Evolutionary conservation across 2,888 invertebrate genomes (phyloP).

Genomic region (Caenorhabditis auriculariae): DNA sequence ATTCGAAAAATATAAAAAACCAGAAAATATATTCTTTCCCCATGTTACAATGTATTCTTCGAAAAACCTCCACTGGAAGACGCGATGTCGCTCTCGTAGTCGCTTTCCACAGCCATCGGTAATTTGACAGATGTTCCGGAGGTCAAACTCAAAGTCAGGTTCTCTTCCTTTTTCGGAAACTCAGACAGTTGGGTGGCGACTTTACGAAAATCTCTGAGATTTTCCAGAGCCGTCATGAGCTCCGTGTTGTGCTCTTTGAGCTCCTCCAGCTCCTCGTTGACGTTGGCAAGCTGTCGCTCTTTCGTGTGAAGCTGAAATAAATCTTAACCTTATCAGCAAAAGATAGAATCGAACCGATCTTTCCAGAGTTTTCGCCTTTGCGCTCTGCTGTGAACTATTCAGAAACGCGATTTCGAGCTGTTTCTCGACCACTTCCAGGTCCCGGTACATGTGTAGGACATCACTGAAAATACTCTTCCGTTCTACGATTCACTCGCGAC

Average conservation of each 20-base stretch:
- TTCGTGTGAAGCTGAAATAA: slow-evolving; percentile 26
- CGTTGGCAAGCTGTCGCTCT: slow-evolving; percentile 24
- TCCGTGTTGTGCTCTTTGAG: slow-evolving; percentile 37
- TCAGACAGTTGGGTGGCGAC: slow-evolving; percentile 2
- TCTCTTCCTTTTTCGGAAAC: slow-evolving; percentile 6
- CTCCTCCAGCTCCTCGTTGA: slow-evolving; percentile 36
- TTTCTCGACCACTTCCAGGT: slow-evolving; percentile 7
- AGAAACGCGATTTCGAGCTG: slow-evolving; percentile 21
- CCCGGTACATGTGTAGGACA: too few species aligned
- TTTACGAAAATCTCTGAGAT: slow-evolving; percentile 17
- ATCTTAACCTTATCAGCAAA: not conserved
- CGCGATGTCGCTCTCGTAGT: slow-evolving; percentile 32
- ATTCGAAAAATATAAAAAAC: too few species aligned
- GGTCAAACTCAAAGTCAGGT: too few species aligned
- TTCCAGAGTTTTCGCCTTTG: slow-evolving; percentile 17
- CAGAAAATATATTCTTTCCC: too few species aligned
- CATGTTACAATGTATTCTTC: too few species aligned
- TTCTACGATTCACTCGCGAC: not conserved
- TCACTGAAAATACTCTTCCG: too few species aligned
- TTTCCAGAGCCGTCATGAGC: slow-evolving; percentile 18
- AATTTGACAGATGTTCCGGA: too few species aligned
- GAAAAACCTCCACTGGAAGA: slow-evolving; percentile 1
- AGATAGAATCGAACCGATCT: not conserved
- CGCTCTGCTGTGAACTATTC: slow-evolving; percentile 18
- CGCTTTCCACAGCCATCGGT: slow-evolving; percentile 28